Evolutionary conservation across 2,113 vertebrate species (phyloP).

Genomic region (Cynopterus brachyotis): DNA sequence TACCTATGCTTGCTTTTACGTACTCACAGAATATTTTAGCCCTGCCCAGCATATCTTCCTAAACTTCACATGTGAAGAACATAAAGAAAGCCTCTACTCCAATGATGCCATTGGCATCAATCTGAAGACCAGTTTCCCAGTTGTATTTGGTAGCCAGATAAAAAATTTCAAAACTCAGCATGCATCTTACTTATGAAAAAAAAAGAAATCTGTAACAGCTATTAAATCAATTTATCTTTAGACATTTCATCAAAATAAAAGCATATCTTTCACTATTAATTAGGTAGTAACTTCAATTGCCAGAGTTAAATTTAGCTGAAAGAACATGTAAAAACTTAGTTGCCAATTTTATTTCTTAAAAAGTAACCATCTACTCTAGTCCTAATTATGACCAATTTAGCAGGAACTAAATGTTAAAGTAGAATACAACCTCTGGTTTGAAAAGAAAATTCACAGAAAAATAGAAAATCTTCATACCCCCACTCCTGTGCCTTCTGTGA

Average conservation of each 20-base stretch:
- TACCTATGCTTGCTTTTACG: neutral
- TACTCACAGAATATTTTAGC: neutral
- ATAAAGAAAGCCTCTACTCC: neutral
- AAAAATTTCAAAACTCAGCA: neutral
- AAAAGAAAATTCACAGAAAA: conserved; percentile 50
- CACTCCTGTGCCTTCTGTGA: neutral
- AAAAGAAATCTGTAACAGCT: neutral
- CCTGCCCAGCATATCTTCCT: neutral
- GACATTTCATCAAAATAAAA: neutral
- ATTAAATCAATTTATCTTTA: conserved; percentile 17
- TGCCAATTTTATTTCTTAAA: conserved; percentile 1
- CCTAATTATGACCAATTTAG: neutral
- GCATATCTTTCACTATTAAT: neutral
- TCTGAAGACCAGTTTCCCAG: neutral
- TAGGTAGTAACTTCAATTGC: neutral
- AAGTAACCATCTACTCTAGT: neutral
- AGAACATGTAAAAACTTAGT: neutral
- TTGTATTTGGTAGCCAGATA: neutral
- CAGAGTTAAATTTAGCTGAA: neutral
- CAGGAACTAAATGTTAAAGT: neutral
- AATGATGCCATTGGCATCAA: neutral
- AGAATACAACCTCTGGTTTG: neutral
- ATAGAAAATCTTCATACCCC: neutral
- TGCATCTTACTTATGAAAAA: neutral
- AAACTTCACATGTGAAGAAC: neutral